Percentiles rank a stretch among this genome's conserved stretches.
phyloP scores from a whole-genome alignment of 1,140 invertebrate genomes.

The Drosophila parvula region DNA sequence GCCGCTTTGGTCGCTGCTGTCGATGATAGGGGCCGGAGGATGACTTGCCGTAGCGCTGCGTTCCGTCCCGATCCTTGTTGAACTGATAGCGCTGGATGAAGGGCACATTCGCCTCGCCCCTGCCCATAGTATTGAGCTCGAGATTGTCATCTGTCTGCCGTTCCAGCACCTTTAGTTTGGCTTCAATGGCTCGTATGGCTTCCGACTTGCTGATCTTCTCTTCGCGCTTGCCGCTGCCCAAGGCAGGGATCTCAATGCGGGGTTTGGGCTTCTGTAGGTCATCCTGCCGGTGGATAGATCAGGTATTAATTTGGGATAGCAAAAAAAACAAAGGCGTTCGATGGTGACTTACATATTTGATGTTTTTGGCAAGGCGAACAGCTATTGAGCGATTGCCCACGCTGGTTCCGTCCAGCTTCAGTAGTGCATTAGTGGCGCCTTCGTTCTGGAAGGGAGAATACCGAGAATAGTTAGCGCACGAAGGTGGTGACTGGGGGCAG shows the following conservation, averaged over 20 bases:
- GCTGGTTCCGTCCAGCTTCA: constrained; percentile 89
- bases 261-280: constrained; percentile 90
- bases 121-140: constrained; percentile 87
- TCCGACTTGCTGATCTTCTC: constrained; percentile 90
- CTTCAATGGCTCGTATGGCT: constrained; percentile 94
- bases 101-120: constrained; percentile 85
- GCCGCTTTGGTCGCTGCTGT: constrained; percentile 68
- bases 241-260: constrained; percentile 89
- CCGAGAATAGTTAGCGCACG: not conserved
- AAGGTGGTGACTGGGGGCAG: too few species aligned
- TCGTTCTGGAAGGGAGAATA: constrained; percentile 34
- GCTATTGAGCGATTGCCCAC: constrained; percentile 90
- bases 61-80: constrained; percentile 84
- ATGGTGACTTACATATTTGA: constrained; percentile 86
- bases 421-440: constrained; percentile 86
- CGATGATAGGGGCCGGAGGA: constrained; percentile 71
- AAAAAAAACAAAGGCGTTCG: accelerated
- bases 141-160: constrained; percentile 89
- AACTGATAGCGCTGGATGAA: constrained; percentile 86
- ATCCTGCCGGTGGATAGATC: constrained; percentile 85
- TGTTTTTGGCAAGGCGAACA: constrained; percentile 92
- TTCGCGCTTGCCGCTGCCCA: constrained; percentile 89
- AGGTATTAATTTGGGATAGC: not conserved
- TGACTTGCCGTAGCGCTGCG: constrained; percentile 49
- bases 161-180: constrained; percentile 92